Percentiles rank a stretch among this genome's conserved stretches.
Evolutionary conservation across 2,113 vertebrate genomes (phyloP).

Genomic region (Beaufortia kweichowensis): DNA sequence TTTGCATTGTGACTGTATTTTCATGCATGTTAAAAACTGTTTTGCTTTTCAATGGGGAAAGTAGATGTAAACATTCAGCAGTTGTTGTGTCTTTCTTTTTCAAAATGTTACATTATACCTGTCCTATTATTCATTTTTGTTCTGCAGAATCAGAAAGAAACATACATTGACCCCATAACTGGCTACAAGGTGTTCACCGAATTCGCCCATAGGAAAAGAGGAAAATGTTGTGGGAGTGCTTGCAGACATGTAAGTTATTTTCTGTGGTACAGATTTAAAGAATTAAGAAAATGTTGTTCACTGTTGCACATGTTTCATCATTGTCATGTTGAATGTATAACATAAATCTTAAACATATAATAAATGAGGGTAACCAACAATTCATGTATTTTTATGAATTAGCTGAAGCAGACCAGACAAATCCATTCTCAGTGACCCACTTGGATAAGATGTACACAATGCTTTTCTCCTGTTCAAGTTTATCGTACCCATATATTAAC

Average conservation of each 20-base stretch:
- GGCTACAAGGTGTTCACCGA: slow-evolving; percentile 75
- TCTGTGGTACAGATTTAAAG: slow-evolving; percentile 10
- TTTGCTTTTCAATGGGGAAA: background rate
- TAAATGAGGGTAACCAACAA: background rate
- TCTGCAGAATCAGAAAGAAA: slow-evolving; percentile 77
- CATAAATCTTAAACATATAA: no score
- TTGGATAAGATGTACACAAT: background rate
- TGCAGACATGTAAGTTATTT: slow-evolving; percentile 82
- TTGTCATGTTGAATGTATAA: no score
- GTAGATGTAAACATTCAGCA: background rate
- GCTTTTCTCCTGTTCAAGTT: background rate
- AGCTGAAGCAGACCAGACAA: background rate
- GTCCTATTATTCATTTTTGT: no score
- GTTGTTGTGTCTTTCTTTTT: no score
- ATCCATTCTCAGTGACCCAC: background rate
- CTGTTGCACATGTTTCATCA: no score
- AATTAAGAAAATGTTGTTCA: background rate
- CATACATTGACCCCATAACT: slow-evolving; percentile 76
- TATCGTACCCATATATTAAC: slow-evolving; percentile 12
- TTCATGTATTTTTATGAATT: background rate
- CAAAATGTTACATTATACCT: no score
- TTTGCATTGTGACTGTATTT: slow-evolving; percentile 46
- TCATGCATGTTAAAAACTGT: background rate
- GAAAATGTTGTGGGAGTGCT: slow-evolving; percentile 76
- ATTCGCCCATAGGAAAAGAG: slow-evolving; percentile 78